Base-by-base conservation (phyloP, 2,113 vertebrate genomes). In the Scatophagus argus region DNA sequence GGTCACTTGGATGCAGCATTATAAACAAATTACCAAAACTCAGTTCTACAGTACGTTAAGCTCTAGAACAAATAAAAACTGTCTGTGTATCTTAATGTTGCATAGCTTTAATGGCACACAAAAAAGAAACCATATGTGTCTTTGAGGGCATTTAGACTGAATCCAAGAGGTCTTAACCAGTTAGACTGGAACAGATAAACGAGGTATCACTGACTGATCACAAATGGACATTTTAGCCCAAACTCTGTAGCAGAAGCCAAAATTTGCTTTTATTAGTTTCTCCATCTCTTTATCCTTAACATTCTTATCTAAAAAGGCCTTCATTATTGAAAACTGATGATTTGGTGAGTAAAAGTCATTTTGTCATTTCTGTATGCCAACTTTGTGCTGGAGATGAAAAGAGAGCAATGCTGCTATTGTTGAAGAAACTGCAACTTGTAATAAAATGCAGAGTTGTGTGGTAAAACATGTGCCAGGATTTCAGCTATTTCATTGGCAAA, bases 111-210 rank as follows among this genome's bases (percentile, higher is more conserved):
- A 76, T 84, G 79, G 73, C 85, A 70, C 88, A 95, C 88, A 92
- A 94, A 91, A 81, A 62, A 92, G 82, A 87, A 91, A 91, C 82
- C 36, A 79, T 67, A 23, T 7, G 83, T 78, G 38, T 47, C 58
- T 79, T 80, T 69, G 71, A 73, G 74, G 70, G 58, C 34, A 75
- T 88, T 82, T 58, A 68, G 63, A 88, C 21, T 74, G 6, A 36
- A 88, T 84, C 87, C 77, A 83, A 70, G 77, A 85, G 65, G 88
- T 76, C 75, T 75, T 60, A 82, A 85, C 65, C 66, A 70, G 58
- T 66, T 84, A 44, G 39, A 85, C 67, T 66, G 86, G 74, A 80
- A 34, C 31, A 75, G 81, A 78, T 68, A 81, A 81, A 83, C 6
- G 12, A 70, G 43, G 55, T 77, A 64, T 63, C 56, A n/a, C 44